Percentiles rank a stretch among this genome's conserved stretches.
Conservation (phyloP, 2,113 vertebrate species). For the Chascanopsetta lugubris region DNA sequence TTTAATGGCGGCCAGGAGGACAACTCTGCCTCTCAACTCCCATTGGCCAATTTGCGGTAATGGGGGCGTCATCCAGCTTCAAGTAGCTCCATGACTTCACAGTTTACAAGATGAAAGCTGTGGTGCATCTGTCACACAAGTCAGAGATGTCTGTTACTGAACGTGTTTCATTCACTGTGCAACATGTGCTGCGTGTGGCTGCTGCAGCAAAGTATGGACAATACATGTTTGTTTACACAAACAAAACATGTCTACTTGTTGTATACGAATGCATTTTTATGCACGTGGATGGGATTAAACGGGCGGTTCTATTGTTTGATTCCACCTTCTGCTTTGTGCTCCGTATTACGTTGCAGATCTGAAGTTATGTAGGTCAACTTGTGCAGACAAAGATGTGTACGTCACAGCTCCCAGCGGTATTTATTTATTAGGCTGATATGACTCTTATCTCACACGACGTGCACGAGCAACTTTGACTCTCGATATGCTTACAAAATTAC, state of each 20-base stretch:
- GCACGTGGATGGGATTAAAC: neutral
- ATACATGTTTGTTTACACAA: neutral
- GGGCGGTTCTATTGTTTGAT: neutral
- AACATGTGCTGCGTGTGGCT: slow-evolving; percentile 23
- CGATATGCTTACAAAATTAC: neutral
- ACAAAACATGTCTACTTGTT: neutral
- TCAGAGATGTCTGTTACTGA: slow-evolving; percentile 36
- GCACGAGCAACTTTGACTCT: slow-evolving; percentile 19
- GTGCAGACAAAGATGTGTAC: slow-evolving; percentile 40
- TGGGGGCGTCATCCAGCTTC: slow-evolving; percentile 76
- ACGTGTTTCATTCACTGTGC: slow-evolving; percentile 36
- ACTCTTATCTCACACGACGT: slow-evolving; percentile 9
- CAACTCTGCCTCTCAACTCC: slow-evolving; percentile 84
- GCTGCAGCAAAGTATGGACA: neutral
- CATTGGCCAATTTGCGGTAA: slow-evolving; percentile 82
- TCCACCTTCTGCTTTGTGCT: slow-evolving; percentile 18
- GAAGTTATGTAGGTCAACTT: slow-evolving; percentile 47
- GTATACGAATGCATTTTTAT: neutral
- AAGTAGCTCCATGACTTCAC: slow-evolving; percentile 80
- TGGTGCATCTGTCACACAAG: slow-evolving; percentile 70
- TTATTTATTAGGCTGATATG: slow-evolving; percentile 1
- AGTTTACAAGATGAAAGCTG: slow-evolving; percentile 77
- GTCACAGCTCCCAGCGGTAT: slow-evolving; percentile 8
- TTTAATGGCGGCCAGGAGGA: slow-evolving; percentile 98
- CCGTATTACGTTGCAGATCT: slow-evolving; percentile 1